Conservation (phyloP, 2,113 vertebrate genomes). For the Eonycteris spelaea region DNA sequence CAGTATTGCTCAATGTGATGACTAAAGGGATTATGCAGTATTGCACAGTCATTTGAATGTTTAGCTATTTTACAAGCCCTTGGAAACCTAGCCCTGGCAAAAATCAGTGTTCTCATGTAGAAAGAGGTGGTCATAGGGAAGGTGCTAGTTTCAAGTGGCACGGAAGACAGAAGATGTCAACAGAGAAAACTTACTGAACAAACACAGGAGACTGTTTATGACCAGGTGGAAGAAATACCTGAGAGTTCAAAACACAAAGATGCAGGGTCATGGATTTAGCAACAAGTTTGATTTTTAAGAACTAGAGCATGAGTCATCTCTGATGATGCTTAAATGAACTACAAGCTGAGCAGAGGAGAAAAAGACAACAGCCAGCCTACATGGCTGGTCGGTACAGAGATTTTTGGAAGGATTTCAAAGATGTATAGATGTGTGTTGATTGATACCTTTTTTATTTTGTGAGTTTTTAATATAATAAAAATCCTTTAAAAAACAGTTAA, state of each 20-base stretch:
- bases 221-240: not conserved
- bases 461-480: constrained; percentile 82
- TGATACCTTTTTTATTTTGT: constrained; percentile 67
- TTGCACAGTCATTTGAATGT: not conserved
- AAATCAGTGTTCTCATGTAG: not conserved
- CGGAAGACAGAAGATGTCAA: not conserved
- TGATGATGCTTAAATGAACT: constrained; percentile 66
- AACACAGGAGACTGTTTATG: not conserved
- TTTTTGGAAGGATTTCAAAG: constrained; percentile 77
- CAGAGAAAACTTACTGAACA: not conserved
- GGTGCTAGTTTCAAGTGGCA: not conserved
- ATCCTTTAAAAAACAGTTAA: constrained; percentile 75
- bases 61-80: not conserved
- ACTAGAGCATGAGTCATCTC: constrained; percentile 53
- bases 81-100: not conserved
- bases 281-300: constrained; percentile 80
- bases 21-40: not conserved
- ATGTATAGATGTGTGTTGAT: constrained; percentile 73
- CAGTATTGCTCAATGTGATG: not conserved
- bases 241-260: not conserved
- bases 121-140: not conserved
- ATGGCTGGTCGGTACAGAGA: constrained; percentile 71
- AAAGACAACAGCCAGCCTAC: constrained; percentile 49
- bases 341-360: constrained; percentile 58
- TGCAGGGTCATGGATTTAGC: constrained; percentile 93